These are phyloP conservation scores for Oasisia sp. DNA, from an alignment of 2,888 invertebrate species.

Conservation along the genomic window DNA sequence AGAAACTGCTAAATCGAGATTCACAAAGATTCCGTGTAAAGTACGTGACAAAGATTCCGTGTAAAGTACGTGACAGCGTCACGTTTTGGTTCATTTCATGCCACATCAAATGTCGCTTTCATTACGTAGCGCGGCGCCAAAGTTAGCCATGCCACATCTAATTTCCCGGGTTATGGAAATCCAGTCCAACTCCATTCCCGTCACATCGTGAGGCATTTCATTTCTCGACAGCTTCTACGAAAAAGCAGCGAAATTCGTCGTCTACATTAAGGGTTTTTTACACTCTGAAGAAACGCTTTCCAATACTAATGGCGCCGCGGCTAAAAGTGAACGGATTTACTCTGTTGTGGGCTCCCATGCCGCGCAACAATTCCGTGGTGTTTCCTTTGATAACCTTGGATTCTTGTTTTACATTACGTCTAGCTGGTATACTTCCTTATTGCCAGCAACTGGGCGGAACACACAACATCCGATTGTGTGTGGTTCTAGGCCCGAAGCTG, in stretches of 20 bases:
- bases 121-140: background rate
- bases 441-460: background rate
- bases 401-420: background rate
- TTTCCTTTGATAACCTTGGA: background rate
- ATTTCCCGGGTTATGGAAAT: conserved; percentile 6
- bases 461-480: background rate
- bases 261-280: background rate
- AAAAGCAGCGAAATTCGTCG: background rate
- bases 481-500: background rate
- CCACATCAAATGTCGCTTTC: background rate
- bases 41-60: too few relatives aligned
- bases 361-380: background rate
- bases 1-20: background rate
- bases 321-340: background rate
- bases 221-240: background rate
- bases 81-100: background rate
- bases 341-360: background rate
- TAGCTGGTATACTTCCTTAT: background rate
- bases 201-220: background rate
- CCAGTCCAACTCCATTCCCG: background rate
- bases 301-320: background rate
- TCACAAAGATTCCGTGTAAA: background rate
- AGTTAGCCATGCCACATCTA: background rate
- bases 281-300: background rate
- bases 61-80: too few relatives aligned